Conservation (phyloP, 30 jellyfish, hydroid and myxozoan genomes). For the Euphysa ruthae region DNA sequence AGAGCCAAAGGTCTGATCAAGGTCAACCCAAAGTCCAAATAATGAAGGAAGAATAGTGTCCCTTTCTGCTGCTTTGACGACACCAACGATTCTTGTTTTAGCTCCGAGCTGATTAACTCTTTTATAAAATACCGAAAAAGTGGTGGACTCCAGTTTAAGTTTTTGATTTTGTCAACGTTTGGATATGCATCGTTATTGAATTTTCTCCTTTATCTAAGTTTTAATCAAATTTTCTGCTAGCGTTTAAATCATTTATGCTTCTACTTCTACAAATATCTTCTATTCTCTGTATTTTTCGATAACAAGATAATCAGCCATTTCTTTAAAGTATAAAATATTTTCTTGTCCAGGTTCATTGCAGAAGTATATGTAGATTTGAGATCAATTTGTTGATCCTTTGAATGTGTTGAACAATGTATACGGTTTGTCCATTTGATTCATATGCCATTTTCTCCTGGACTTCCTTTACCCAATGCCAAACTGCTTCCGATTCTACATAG, state of each 20-base stretch:
- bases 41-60: background rate
- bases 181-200: background rate
- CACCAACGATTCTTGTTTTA: background rate
- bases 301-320: conserved; percentile 1
- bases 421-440: background rate
- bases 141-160: background rate
- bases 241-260: background rate
- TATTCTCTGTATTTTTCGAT: background rate
- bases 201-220: background rate
- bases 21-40: no score
- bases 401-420: background rate
- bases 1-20: no score
- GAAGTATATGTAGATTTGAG: background rate
- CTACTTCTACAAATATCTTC: background rate
- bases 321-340: background rate
- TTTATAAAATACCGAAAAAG: background rate
- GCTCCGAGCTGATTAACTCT: background rate
- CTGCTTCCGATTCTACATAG: conserved; percentile 5
- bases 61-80: background rate
- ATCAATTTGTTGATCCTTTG: background rate
- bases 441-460: background rate
- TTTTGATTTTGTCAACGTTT: background rate
- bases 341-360: background rate
- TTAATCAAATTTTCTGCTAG: background rate
- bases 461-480: background rate